phyloP scores from a whole-genome alignment of 2,888 invertebrate genomes.

The Galeopsomyia nigrocyanea region DNA sequence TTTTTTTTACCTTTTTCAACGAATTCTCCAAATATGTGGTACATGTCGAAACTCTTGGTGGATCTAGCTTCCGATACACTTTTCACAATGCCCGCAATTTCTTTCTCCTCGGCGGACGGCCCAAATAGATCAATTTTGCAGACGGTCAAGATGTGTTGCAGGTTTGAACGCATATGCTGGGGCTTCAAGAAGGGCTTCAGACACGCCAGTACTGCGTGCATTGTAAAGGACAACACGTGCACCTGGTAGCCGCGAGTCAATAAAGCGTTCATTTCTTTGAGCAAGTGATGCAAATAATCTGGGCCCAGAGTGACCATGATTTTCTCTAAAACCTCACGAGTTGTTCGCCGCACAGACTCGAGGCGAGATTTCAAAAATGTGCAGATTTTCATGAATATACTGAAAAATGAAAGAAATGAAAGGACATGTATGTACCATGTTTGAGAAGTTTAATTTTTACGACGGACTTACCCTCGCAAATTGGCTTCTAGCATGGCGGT shows the following conservation, averaged over 20 bases:
- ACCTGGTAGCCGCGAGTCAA: slow-evolving; percentile 93
- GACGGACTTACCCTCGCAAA: slow-evolving; percentile 80
- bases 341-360: slow-evolving; percentile 86
- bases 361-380: slow-evolving; percentile 91
- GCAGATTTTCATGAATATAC: slow-evolving; percentile 89
- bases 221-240: slow-evolving; percentile 91
- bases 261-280: slow-evolving; percentile 85
- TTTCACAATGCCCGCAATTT: slow-evolving; percentile 84
- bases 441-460: background rate
- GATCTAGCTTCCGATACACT: slow-evolving; percentile 87
- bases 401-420: slow-evolving; percentile 59
- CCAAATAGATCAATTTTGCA: slow-evolving; percentile 93
- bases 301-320: slow-evolving; percentile 90
- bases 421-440: background rate
- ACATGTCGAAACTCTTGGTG: slow-evolving; percentile 88
- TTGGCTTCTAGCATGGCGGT: slow-evolving; percentile 80
- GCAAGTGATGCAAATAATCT: slow-evolving; percentile 80
- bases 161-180: slow-evolving; percentile 84
- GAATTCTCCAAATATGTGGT: slow-evolving; percentile 84
- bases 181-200: slow-evolving; percentile 79
- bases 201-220: slow-evolving; percentile 85
- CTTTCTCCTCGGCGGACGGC: slow-evolving; percentile 89
- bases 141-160: slow-evolving; percentile 83
- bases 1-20: slow-evolving; percentile 75
- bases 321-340: slow-evolving; percentile 93